Base-by-base conservation (phyloP, 2,797 vertebrate genomes). In the Alouatta caraya region DNA sequence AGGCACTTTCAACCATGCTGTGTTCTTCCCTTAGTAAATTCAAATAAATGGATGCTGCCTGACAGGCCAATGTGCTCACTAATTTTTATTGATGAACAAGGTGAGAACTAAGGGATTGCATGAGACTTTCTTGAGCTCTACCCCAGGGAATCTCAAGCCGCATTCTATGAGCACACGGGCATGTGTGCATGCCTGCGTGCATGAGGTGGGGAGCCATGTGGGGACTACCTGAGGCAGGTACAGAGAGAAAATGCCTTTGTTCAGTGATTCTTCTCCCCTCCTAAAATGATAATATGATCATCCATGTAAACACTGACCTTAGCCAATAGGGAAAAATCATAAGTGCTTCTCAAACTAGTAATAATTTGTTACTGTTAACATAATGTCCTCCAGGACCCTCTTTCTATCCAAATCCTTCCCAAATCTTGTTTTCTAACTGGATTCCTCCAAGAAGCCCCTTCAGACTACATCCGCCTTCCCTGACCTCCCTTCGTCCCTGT, bases 401-500 rank as follows among this genome's bases (percentile, higher is more conserved):
- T 10, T 84, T 33, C 5, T 28, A 67, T 59, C 52, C 15, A 85
- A 37, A 85, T 78, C 9, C 15, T 79, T 86, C 39, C 8, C 28
- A 15, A 33, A 5, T 75, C 39, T 87, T 39, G 52, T 64, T 88
- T 88, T 76, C 24, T 55, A 90, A 37, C 61, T 5, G 13, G 2
- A 70, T 14, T 92, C 33, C 44, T 85, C 67, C 87, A 79, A 42
- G 93, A 93, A 79, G 67, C 33, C 28, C 61, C 67, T 91, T 55
- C 75, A 82, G n/a, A 48, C 28, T 57, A 33, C 7, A 76, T 46
- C 57, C 19, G 28, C 44, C 70, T 88, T 90, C 57, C 76, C 75
- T 1, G 0, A 42, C 11, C 28, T 75, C 37, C 46, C 50, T 39
- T 87, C n/a, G 44, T 24, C 26, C 5, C 5, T n/a, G 1, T 44